These are phyloP conservation scores for Zeugodacus cucurbitae DNA, from an alignment of 1,140 invertebrate genomes.

Conservation along the genomic window DNA sequence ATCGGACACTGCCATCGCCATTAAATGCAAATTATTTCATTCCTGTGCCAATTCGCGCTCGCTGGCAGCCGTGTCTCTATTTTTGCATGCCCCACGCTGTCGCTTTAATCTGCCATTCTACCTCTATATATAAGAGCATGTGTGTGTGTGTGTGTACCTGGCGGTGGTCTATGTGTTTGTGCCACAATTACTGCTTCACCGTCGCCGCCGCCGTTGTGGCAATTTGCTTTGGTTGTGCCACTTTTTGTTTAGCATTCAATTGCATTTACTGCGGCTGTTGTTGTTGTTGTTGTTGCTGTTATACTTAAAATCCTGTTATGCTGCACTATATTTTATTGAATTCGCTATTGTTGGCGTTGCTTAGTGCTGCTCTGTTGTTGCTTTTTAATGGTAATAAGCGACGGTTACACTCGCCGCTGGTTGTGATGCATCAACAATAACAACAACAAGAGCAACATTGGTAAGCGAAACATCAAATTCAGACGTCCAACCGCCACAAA, in stretches of 20 bases:
- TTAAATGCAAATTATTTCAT: conserved; percentile 65
- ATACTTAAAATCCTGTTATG: conserved; percentile 27
- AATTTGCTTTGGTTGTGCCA: conserved; percentile 36
- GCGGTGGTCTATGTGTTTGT: neutral
- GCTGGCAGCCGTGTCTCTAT: neutral
- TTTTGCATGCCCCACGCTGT: neutral
- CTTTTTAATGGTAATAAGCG: conserved; percentile 25
- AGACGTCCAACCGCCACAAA: conserved; percentile 10
- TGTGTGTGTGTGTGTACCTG: neutral
- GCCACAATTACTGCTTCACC: conserved; percentile 5
- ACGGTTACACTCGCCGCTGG: neutral
- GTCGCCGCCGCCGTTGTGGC: neutral
- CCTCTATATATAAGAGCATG: neutral
- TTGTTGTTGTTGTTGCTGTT: neutral
- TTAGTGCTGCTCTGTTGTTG: neutral
- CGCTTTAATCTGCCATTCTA: neutral
- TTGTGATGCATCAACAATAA: conserved; percentile 17
- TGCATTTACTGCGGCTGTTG: neutral
- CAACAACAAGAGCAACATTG: neutral
- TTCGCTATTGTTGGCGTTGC: neutral
- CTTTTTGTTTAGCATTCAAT: conserved; percentile 25
- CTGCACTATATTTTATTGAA: conserved; percentile 36
- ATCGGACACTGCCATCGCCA: conserved; percentile 49
- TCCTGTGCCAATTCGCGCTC: conserved; percentile 60
- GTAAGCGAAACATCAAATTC: neutral